Evolutionary conservation across 1,140 invertebrate species (phyloP).

Genomic region (Battus philenor): DNA sequence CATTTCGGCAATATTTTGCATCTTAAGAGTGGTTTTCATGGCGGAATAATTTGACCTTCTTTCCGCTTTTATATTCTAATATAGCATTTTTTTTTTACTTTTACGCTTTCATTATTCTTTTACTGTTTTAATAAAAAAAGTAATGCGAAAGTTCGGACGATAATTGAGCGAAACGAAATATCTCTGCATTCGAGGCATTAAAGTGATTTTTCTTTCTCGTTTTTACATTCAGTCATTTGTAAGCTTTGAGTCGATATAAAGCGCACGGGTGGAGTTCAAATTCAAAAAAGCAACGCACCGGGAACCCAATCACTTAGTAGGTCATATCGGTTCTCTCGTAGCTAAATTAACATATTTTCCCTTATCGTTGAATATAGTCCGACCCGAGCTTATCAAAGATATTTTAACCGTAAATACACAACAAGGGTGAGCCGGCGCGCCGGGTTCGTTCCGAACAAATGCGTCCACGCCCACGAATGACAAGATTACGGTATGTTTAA

Average conservation of each 20-base stretch:
- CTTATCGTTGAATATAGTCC: conserved; percentile 63
- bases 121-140: conserved; percentile 23
- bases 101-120: conserved; percentile 26
- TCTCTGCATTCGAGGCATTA: conserved; percentile 12
- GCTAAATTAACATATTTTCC: conserved; percentile 72
- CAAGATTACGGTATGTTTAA: conserved; percentile 63
- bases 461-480: conserved; percentile 58
- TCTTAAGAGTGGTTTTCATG: conserved; percentile 64
- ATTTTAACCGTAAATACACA: conserved; percentile 58
- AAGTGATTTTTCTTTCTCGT: conserved; percentile 28
- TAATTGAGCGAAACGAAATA: no score
- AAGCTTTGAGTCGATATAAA: conserved; percentile 60
- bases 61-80: conserved; percentile 35
- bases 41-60: conserved; percentile 54
- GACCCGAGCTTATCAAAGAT: conserved; percentile 59
- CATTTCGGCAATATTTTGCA: conserved; percentile 69
- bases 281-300: conserved; percentile 59
- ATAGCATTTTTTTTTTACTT: conserved; percentile 27
- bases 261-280: conserved; percentile 35
- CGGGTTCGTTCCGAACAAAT: conserved; percentile 55
- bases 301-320: conserved; percentile 73
- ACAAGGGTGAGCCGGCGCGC: conserved; percentile 42
- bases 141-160: no score
- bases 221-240: conserved; percentile 51
- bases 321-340: conserved; percentile 57